Percentiles rank a stretch among this genome's conserved stretches.
Evolutionary conservation across 2,113 vertebrate genomes (phyloP).

Genomic region (Saimiri boliviensis): DNA sequence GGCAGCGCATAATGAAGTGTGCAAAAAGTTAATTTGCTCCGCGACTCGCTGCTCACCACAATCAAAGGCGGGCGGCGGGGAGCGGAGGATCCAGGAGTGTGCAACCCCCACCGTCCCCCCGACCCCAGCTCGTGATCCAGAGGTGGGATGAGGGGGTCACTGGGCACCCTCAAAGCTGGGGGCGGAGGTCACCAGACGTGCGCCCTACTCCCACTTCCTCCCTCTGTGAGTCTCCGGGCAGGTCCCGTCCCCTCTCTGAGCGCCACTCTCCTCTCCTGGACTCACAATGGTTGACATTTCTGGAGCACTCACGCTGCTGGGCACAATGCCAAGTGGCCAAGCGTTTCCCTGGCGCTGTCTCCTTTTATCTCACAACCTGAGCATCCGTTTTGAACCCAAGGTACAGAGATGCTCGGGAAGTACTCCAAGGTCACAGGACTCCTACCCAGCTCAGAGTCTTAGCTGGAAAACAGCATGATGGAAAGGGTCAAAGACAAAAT

Average conservation of each 20-base stretch:
- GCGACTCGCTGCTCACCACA: conserved; percentile 88
- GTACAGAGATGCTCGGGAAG: neutral
- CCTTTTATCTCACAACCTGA: neutral
- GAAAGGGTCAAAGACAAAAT: neutral
- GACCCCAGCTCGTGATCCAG: neutral
- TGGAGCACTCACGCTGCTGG: neutral
- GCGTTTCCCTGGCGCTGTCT: neutral
- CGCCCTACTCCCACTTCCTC: neutral
- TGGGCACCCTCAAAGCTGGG: neutral
- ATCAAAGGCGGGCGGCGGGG: conserved; percentile 61
- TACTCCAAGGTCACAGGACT: conserved; percentile 3
- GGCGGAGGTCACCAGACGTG: neutral
- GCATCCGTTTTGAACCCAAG: neutral
- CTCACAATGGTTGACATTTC: conserved; percentile 50
- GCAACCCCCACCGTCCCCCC: neutral
- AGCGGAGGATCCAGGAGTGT: neutral
- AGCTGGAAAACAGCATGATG: neutral
- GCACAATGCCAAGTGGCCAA: neutral
- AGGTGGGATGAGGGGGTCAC: neutral
- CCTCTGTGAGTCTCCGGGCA: neutral
- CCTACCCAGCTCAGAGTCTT: neutral
- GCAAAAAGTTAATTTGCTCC: conserved; percentile 93
- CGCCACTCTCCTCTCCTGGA: neutral
- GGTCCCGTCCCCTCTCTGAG: neutral
- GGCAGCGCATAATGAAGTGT: conserved; percentile 90